phyloP scores from a whole-genome alignment of 1,140 invertebrate species.

The Rhynchophorus ferrugineus region DNA sequence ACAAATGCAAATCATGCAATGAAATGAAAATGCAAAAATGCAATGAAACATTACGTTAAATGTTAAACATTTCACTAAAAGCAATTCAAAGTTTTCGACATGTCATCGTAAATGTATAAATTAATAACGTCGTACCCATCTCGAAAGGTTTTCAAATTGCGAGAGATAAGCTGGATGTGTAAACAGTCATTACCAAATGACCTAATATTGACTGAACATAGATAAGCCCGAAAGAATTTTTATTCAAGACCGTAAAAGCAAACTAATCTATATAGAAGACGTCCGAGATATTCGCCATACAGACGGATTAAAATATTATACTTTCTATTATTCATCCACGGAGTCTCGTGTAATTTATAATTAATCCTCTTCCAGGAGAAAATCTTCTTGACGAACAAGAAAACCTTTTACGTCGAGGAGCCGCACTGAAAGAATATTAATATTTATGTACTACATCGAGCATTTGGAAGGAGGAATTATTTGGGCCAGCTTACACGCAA shows the following conservation, averaged over 20 bases:
- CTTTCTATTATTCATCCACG: background rate
- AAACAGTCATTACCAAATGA: no score
- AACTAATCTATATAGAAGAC: background rate
- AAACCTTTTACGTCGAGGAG: background rate
- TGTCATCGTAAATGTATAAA: no score
- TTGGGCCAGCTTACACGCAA: background rate
- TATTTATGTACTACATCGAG: background rate
- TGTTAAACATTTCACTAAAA: no score
- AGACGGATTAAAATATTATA: background rate
- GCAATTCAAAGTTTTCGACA: no score
- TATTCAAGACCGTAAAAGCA: background rate
- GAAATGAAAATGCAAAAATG: no score
- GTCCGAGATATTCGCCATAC: background rate
- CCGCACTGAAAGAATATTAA: background rate
- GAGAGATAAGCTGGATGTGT: no score
- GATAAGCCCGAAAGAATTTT: background rate
- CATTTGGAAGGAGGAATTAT: background rate
- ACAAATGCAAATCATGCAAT: no score
- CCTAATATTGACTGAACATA: no score
- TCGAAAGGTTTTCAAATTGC: no score
- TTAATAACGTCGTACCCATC: no score
- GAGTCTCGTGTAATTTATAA: background rate
- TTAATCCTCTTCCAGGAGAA: background rate
- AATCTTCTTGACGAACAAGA: background rate
- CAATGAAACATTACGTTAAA: no score